Base-by-base conservation (phyloP, 2,888 invertebrate genomes). In the Boloria selene region DNA sequence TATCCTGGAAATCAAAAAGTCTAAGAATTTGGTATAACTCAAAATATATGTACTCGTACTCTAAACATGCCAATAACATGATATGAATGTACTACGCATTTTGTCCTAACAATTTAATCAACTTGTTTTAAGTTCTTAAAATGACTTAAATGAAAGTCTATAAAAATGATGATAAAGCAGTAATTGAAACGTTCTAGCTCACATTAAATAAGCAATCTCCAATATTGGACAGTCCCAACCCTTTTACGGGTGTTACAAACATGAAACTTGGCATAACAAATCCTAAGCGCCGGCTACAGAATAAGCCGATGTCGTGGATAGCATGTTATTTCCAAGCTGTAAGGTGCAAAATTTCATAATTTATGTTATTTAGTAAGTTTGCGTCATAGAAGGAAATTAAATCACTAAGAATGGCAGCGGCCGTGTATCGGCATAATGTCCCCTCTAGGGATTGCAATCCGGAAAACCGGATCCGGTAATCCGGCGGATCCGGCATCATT, bases 341-440 rank as follows among this genome's bases (percentile, higher is more conserved):
- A 56, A 45, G 45, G 22, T 45, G 45, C 22, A 45, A 56, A n/a
- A 56, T 56, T 56, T 52, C 45, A 45, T 16, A 45, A 56, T 45
- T 56, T 56, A 56, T 45, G 22, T 16, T 49, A 49, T 17, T 17
- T 31, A 31, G 16, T 59, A 59, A 49, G 49, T 59, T 59, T 38
- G 38, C 17, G 59, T 31, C 17, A 16, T 49, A 38, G 26, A 47
- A 59, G 74, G 74, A 75, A 74, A 75, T 75, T 74, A 75, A 75
- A 75, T 74, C 74, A 75, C 74, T 74, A 75, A 74, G 73, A 74
- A 74, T 71, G 66, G 70, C 67, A 72, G 69, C 67, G 64, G 66
- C 72, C 74, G 75, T 74, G 74, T 72, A 70, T 65, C 71, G 69
- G 75, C 75, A 74, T 75, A 75, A 74, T 71, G 67, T 68, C 67